Evolutionary conservation across 37 sponge, comb jelly and placozoan genomes (phyloP), one percentile per base, ranked within the genome.

Genomic region (Ianthella basta): DNA sequence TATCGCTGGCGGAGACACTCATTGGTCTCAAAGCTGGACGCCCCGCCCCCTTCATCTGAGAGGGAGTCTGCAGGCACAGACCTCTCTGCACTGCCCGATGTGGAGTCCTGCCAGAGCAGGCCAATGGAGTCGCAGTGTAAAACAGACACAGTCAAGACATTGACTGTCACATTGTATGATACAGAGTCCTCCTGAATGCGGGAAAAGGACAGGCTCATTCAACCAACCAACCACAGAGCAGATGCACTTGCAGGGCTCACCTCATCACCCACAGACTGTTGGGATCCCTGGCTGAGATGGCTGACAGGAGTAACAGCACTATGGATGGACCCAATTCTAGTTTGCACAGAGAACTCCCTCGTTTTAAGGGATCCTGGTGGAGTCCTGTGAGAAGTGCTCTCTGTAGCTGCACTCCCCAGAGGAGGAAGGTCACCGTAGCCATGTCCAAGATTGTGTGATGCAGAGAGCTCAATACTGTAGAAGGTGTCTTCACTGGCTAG

Each of bases 341-440:
- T n/a, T n/a, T n/a, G n/a, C n/a, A n/a, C n/a, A n/a, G n/a, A n/a
- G n/a, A n/a, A n/a, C n/a, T n/a, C n/a, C n/a, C n/a, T n/a, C n/a
- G n/a, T n/a, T n/a, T n/a, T n/a, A n/a, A n/a, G n/a, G n/a, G n/a
- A n/a, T n/a, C n/a, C n/a, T n/a, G n/a, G n/a, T n/a, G n/a, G n/a
- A n/a, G n/a, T n/a, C n/a, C n/a, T n/a, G n/a, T n/a, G n/a, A n/a
- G n/a, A n/a, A n/a, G n/a, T n/a, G n/a, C n/a, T n/a, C n/a, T n/a
- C n/a, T n/a, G n/a, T n/a, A n/a, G n/a, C n/a, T n/a, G 66, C 29
- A 64, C 27, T 64, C 27, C 66, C 66, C 66, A 64, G 27, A 16
- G 66, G 66, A 16, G 66, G 66, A 30, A 64, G 66, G 23, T 64
- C 66, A 24, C 66, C 66, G n/a, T n/a, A n/a, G n/a, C n/a, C n/a